Base-by-base conservation (phyloP, 92 coral and sea anemone genomes). In the Chrysogorgia sp. region DNA sequence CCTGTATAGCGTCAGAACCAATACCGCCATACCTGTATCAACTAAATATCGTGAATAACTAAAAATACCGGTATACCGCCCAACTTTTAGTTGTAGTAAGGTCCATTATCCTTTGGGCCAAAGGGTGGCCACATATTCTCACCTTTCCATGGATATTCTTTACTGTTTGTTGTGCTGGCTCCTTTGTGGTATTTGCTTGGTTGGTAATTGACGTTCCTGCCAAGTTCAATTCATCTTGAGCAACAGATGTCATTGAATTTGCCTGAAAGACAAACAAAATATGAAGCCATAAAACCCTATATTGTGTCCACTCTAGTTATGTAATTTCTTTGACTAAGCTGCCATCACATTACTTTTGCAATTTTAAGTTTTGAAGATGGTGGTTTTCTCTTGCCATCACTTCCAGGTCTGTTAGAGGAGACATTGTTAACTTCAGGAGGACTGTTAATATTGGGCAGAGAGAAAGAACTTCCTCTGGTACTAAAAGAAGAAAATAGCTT, bases 131-230 rank as follows among this genome's bases (percentile, higher is more conserved):
- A 37, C 43, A n/a, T 37, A 12, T 37, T 92, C 96, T 3, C 56
- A 84, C 48, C 63, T 72, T 72, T 15, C 79, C 79, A 52, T 72
- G 79, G 26, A 72, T 53, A 53, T 72, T 72, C 34, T 72, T 21
- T 10, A 72, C 79, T 9, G 64, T 72, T 23, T 72, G 79, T 34
- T 57, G 63, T 57, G 10, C 31, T 23, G 63, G 29, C 17, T 57
- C 31, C 34, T 57, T 48, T 32, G 66, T 91, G 97, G 4, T 58
- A 83, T 37, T 48, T 24, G 63, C 69, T 77, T 40, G 78, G 49
- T 56, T 91, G 43, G 88, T 86, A 48, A 94, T 87, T 9, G 98
- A 92, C 40, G 92, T 94, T 28, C 98, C 98, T 14, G 98, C 86
- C 58, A 94, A 70, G 85, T 90, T 94, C 35, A 94, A 76, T 22